phyloP scores from a whole-genome alignment of 2,888 invertebrate species.

The Oegoconia quadripuncta region DNA sequence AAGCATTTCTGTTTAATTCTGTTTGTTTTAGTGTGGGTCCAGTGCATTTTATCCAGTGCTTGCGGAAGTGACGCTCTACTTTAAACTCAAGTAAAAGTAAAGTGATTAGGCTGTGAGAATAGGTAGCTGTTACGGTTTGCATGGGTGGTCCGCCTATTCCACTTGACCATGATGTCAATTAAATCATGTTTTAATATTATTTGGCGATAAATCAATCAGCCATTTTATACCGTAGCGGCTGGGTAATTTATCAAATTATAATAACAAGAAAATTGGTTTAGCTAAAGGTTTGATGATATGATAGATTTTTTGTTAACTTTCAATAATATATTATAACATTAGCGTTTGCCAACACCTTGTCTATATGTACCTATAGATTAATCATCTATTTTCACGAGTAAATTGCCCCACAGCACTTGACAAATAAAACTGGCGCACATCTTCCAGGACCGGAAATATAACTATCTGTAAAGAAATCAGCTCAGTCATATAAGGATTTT shows the following conservation, averaged over 20 bases:
- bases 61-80: slow-evolving; percentile 46
- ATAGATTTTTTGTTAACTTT: no score
- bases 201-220: slow-evolving; percentile 34
- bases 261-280: no score
- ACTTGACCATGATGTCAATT: slow-evolving; percentile 39
- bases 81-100: slow-evolving; percentile 35
- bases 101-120: slow-evolving; percentile 38
- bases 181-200: slow-evolving; percentile 25
- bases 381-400: no score
- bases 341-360: no score
- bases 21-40: slow-evolving; percentile 6
- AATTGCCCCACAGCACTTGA: no score
- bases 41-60: slow-evolving; percentile 16
- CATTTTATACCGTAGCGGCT: slow-evolving; percentile 28
- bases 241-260: slow-evolving; percentile 24
- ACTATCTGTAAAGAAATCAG: no score
- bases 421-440: no score
- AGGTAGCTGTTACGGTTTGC: slow-evolving; percentile 39
- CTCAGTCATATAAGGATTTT: no score
- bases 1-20: slow-evolving; percentile 4
- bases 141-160: slow-evolving; percentile 45
- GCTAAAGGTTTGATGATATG: no score
- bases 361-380: no score
- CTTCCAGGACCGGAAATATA: no score
- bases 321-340: no score